phyloP scores from a whole-genome alignment of 2,113 vertebrate species.

The Carassius gibelio region DNA sequence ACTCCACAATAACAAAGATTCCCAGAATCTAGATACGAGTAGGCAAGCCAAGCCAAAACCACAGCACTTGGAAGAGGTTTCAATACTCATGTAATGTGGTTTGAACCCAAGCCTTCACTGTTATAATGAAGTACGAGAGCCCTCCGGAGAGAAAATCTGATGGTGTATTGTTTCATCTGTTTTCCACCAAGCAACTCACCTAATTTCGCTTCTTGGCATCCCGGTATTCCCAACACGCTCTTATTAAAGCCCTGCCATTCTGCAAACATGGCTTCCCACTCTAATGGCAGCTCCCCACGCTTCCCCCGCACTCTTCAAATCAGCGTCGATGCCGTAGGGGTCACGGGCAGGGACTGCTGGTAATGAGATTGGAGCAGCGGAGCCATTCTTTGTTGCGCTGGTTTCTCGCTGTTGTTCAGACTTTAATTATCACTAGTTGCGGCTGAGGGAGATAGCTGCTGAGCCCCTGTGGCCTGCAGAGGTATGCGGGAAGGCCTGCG shows the following conservation, averaged over 20 bases:
- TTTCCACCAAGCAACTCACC: slow-evolving; percentile 47
- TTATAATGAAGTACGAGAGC: slow-evolving; percentile 65
- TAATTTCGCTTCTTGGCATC: slow-evolving; percentile 60
- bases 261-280: slow-evolving; percentile 49
- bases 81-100: slow-evolving; percentile 12
- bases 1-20: not conserved
- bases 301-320: slow-evolving; percentile 43
- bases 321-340: slow-evolving; percentile 44
- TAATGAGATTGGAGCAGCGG: slow-evolving; percentile 67
- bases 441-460: slow-evolving; percentile 52
- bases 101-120: slow-evolving; percentile 54
- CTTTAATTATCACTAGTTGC: slow-evolving; percentile 61
- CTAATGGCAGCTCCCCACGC: slow-evolving; percentile 45
- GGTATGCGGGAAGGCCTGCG: slow-evolving; percentile 28
- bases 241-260: slow-evolving; percentile 64
- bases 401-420: slow-evolving; percentile 44
- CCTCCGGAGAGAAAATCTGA: slow-evolving; percentile 61
- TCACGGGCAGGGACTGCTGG: slow-evolving; percentile 45
- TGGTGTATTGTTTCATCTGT: slow-evolving; percentile 61
- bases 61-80: slow-evolving; percentile 36
- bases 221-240: slow-evolving; percentile 62
- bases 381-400: slow-evolving; percentile 46
- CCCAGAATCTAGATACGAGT: not conserved
- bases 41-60: slow-evolving; percentile 45
- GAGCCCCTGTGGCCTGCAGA: slow-evolving; percentile 33